Conservation (phyloP, 2,113 vertebrate genomes). For the Bucco capensis region DNA sequence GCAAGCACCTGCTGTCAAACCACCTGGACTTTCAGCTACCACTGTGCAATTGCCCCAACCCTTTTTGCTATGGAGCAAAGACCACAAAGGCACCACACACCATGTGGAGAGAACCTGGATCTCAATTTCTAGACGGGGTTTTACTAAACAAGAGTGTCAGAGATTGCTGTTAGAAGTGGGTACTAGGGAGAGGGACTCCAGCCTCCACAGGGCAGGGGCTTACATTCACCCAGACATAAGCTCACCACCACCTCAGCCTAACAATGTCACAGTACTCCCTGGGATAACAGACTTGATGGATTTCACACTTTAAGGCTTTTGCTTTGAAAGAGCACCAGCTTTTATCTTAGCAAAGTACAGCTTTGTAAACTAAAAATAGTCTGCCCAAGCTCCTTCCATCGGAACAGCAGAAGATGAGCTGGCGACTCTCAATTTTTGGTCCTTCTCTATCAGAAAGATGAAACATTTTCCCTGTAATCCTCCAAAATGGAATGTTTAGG, state of each 20-base stretch:
- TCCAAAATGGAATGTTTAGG: constrained; percentile 62
- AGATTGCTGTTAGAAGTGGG: neutral
- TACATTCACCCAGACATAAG: neutral
- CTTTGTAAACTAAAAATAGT: constrained; percentile 67
- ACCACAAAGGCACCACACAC: neutral
- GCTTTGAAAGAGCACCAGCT: constrained; percentile 56
- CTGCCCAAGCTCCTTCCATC: constrained; percentile 44
- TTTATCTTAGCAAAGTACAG: constrained; percentile 65
- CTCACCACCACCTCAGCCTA: neutral
- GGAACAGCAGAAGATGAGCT: constrained; percentile 51
- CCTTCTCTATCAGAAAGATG: constrained; percentile 60
- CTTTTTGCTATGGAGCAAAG: accelerated
- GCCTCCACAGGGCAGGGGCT: neutral
- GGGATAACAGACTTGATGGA: neutral
- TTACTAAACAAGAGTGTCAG: neutral
- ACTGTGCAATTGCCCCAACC: accelerated
- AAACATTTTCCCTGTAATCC: constrained; percentile 57
- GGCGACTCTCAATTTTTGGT: constrained; percentile 56
- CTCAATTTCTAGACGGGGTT: neutral
- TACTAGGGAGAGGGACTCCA: neutral
- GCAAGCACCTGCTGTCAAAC: neutral
- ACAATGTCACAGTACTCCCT: neutral
- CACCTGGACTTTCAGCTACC: neutral
- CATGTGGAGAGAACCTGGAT: neutral
- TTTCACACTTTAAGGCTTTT: constrained; percentile 58